These are phyloP conservation scores for Fragum whitleyi DNA, from an alignment of 2,888 invertebrate species.

Conservation along the genomic window DNA sequence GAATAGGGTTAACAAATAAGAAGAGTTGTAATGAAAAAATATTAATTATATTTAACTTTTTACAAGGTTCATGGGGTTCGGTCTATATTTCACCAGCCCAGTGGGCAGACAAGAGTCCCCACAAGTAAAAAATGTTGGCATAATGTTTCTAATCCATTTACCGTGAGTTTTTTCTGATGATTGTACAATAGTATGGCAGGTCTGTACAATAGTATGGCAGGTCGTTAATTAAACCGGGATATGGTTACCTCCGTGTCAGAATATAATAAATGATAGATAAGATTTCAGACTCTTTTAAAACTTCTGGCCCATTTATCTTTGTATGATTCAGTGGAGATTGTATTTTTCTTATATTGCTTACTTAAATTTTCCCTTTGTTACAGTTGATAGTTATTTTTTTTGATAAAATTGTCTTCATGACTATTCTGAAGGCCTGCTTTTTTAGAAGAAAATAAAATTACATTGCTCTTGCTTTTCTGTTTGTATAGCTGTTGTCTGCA, in stretches of 20 bases:
- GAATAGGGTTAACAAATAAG: no score
- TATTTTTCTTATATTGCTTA: conserved; percentile 4
- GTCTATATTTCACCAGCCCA: conserved; percentile 4
- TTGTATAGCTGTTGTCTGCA: no score
- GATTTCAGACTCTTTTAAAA: conserved; percentile 27
- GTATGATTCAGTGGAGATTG: neutral
- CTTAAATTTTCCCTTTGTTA: neutral
- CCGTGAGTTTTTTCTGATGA: conserved; percentile 11
- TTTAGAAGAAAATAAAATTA: no score
- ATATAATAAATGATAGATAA: conserved; percentile 45
- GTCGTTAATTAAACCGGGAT: conserved; percentile 43
- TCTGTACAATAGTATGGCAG: conserved; percentile 41
- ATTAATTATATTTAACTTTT: no score
- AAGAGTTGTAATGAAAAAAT: no score
- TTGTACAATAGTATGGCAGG: conserved; percentile 39
- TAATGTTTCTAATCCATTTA: conserved; percentile 25
- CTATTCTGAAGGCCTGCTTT: no score
- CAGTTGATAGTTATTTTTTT: no score
- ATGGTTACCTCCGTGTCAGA: conserved; percentile 42
- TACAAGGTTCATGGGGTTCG: neutral
- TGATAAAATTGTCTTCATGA: no score
- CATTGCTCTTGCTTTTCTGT: no score
- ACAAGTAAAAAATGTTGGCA: conserved; percentile 18
- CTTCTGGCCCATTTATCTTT: conserved; percentile 23
- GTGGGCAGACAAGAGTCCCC: neutral